Evolutionary conservation across 2,113 vertebrate genomes (phyloP).

Genomic region (Rhinoderma darwinii): DNA sequence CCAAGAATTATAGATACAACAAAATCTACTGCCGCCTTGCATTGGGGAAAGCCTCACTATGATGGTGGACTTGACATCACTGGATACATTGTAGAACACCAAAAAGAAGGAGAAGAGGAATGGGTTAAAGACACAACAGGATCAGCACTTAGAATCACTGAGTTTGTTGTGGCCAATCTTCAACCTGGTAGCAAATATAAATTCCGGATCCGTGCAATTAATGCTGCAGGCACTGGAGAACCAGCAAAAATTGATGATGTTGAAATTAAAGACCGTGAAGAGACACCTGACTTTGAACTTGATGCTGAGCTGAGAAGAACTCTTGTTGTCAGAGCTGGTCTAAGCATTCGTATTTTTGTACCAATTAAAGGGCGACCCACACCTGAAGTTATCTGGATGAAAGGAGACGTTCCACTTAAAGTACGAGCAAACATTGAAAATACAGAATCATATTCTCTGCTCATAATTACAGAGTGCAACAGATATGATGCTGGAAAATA

Average conservation of each 20-base stretch:
- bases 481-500: conserved; percentile 93
- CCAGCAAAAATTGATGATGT: conserved; percentile 83
- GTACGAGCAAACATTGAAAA: conserved; percentile 89
- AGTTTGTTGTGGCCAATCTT: conserved; percentile 91
- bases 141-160: conserved; percentile 86
- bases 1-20: conserved; percentile 93
- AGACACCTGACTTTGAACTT: conserved; percentile 90
- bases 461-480: conserved; percentile 92
- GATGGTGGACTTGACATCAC: conserved; percentile 95
- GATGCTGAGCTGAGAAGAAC: conserved; percentile 94
- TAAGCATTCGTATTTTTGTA: conserved; percentile 94
- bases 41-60: conserved; percentile 92
- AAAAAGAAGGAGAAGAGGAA: conserved; percentile 90
- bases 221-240: conserved; percentile 86
- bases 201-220: conserved; percentile 92
- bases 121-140: conserved; percentile 94
- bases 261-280: conserved; percentile 87
- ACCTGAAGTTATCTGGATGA: conserved; percentile 92
- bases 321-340: conserved; percentile 92
- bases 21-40: conserved; percentile 90
- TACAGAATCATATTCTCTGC: conserved; percentile 92
- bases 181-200: conserved; percentile 88
- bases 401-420: conserved; percentile 85
- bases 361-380: conserved; percentile 94
- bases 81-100: conserved; percentile 94